These are phyloP conservation scores for Leucoma salicis DNA, from an alignment of 2,888 invertebrate genomes.

Conservation along the genomic window DNA sequence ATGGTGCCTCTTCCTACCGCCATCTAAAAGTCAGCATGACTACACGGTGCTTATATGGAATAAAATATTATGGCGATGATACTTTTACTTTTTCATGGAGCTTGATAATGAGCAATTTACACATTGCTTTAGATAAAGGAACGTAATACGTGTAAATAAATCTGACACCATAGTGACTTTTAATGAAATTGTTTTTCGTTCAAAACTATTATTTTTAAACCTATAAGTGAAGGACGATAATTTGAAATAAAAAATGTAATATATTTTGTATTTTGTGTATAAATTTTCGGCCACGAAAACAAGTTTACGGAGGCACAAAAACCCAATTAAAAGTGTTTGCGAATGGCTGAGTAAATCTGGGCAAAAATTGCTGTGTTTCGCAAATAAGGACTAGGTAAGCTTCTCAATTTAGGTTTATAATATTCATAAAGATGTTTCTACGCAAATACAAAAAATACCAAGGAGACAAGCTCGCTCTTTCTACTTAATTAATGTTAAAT, in stretches of 20 bases:
- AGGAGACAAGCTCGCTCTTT: constrained; percentile 45
- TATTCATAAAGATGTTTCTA: constrained; percentile 73
- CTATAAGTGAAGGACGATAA: background rate
- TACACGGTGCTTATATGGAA: constrained; percentile 49
- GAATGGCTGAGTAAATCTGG: constrained; percentile 67
- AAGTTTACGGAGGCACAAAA: constrained; percentile 68
- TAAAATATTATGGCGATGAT: constrained; percentile 59
- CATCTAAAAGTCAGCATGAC: constrained; percentile 69
- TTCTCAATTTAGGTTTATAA: constrained; percentile 72
- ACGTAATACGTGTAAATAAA: constrained; percentile 16
- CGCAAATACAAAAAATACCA: constrained; percentile 56
- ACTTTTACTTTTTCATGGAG: constrained; percentile 48
- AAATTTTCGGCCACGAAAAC: constrained; percentile 52
- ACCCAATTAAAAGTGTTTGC: constrained; percentile 79
- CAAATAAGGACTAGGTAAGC: constrained; percentile 73
- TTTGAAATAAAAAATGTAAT: constrained; percentile 8
- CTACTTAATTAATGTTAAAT: constrained; percentile 65
- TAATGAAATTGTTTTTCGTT: constrained; percentile 8
- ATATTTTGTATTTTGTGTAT: constrained; percentile 38
- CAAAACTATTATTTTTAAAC: background rate
- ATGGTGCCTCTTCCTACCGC: constrained; percentile 54
- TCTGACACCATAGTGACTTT: constrained; percentile 15
- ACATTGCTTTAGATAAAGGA: constrained; percentile 19
- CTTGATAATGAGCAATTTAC: constrained; percentile 36
- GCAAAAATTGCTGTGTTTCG: constrained; percentile 64